A percentile compares a stretch with the other conserved stretches of the same genome.
These are phyloP conservation scores for Zophobas atratus DNA, from an alignment of 1,140 invertebrate genomes.

Conservation along the genomic window DNA sequence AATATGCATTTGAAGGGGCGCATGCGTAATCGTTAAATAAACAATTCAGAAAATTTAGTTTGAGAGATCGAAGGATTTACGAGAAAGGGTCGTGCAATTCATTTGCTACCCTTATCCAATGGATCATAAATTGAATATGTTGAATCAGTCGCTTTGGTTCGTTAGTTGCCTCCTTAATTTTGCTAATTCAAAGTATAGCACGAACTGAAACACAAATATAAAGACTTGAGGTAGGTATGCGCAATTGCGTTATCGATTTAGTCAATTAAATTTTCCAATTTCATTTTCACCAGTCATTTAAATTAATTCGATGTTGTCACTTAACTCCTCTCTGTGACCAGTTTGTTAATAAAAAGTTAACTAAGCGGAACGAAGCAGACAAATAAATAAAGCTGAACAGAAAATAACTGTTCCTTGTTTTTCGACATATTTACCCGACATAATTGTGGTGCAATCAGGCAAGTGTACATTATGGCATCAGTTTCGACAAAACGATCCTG, in stretches of 20 bases:
- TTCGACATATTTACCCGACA: neutral
- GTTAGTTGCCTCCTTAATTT: conserved; percentile 13
- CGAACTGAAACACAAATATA: neutral
- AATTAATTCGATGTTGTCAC: conserved; percentile 8
- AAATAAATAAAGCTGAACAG: neutral
- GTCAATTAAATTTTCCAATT: neutral
- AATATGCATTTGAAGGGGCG: conserved; percentile 44
- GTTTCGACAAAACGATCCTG: conserved; percentile 21
- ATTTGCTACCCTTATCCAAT: conserved; percentile 34
- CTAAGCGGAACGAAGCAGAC: neutral
- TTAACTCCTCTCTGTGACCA: neutral
- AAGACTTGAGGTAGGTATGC: neutral
- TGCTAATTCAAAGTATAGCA: neutral
- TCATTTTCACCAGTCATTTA: neutral
- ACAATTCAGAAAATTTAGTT: conserved; percentile 48
- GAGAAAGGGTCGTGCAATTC: conserved; percentile 44
- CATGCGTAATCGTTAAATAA: conserved; percentile 46
- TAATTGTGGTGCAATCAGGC: conserved; percentile 20
- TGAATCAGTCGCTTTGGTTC: conserved; percentile 21
- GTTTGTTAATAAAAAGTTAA: neutral
- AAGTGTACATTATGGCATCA: conserved; percentile 20
- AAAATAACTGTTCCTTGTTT: neutral
- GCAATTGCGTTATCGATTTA: neutral
- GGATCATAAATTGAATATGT: conserved; percentile 45
- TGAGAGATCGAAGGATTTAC: conserved; percentile 43